Evolutionary conservation across 2,113 vertebrate genomes (phyloP).

Genomic region (Tylochromis polylepis): DNA sequence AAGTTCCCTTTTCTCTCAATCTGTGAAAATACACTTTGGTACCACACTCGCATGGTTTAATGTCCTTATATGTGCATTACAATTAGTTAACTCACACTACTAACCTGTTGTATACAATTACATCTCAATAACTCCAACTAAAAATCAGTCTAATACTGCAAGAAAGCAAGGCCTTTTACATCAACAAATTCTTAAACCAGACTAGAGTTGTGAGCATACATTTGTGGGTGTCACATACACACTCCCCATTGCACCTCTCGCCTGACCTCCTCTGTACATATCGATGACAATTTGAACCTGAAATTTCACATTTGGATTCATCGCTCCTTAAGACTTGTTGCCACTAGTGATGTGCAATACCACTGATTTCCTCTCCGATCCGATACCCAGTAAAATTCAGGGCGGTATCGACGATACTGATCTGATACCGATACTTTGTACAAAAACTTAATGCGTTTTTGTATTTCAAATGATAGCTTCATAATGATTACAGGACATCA

Average conservation of each 20-base stretch:
- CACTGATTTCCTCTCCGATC: no score
- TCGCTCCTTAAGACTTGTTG: background rate
- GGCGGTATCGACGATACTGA: no score
- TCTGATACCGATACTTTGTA: no score
- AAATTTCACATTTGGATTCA: background rate
- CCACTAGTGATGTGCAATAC: no score
- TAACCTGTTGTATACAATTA: rapidly evolving
- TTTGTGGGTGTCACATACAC: background rate
- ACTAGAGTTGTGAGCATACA: background rate
- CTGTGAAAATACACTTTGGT: background rate
- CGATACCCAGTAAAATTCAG: no score
- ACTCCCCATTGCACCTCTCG: background rate
- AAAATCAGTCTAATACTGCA: background rate
- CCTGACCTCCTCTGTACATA: background rate
- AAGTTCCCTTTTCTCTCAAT: background rate
- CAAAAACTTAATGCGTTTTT: no score
- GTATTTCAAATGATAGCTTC: no score
- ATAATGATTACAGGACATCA: no score
- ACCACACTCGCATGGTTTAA: background rate
- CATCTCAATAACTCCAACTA: background rate
- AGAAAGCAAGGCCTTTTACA: background rate
- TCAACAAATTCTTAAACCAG: background rate
- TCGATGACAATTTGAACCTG: background rate
- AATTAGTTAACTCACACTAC: background rate
- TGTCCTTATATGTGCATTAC: background rate